Percentiles rank a stretch among this genome's conserved stretches.
These are phyloP conservation scores for Orycteropus afer DNA, from an alignment of 2,113 vertebrate genomes.

Conservation along the genomic window DNA sequence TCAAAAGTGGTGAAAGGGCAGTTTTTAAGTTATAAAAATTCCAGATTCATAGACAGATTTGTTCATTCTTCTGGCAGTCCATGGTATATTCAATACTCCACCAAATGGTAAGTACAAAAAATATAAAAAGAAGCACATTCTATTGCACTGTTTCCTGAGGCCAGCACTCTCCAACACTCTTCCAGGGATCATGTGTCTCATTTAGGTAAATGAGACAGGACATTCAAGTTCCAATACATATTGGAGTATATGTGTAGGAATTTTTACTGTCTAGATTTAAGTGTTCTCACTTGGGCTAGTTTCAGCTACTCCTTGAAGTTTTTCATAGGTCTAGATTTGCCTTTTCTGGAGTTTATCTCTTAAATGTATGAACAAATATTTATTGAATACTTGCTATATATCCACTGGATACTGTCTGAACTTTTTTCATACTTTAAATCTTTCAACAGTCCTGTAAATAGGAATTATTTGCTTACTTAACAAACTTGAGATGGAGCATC, in stretches of 20 bases:
- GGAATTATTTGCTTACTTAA: background rate
- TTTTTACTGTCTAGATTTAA: background rate
- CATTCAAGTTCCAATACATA: background rate
- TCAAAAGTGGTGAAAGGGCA: conserved; percentile 2
- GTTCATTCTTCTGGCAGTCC: too few species aligned
- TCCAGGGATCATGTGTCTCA: background rate
- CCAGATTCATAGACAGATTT: background rate
- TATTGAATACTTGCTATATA: background rate
- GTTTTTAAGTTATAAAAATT: conserved; percentile 7
- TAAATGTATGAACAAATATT: background rate
- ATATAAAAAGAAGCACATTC: background rate
- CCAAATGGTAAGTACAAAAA: background rate
- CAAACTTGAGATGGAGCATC: background rate
- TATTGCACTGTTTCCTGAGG: background rate
- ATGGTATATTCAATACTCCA: too few species aligned
- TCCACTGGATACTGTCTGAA: background rate
- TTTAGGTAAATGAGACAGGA: background rate
- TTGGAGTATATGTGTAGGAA: background rate
- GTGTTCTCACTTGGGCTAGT: background rate
- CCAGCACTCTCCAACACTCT: background rate
- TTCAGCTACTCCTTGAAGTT: background rate
- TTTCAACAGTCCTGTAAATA: background rate
- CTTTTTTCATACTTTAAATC: background rate
- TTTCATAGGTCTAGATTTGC: background rate
- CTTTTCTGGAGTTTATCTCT: background rate